Conservation (phyloP, 2,888 invertebrate genomes). For the Dorcus parallelipipedus region DNA sequence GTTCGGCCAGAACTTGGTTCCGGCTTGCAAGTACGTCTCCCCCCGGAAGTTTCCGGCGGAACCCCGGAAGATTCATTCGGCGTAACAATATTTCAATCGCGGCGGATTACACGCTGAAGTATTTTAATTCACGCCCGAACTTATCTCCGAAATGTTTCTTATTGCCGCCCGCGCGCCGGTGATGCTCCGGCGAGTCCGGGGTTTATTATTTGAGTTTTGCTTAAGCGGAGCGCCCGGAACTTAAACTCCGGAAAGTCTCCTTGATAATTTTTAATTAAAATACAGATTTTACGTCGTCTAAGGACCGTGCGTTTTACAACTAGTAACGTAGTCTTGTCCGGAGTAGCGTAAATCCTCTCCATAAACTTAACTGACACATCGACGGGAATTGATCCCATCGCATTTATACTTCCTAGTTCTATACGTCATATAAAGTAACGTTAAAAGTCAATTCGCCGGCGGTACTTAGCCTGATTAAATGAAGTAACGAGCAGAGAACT, state of each 20-base stretch:
- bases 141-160: slow-evolving; percentile 21
- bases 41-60: slow-evolving; percentile 17
- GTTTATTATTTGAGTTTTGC: slow-evolving; percentile 18
- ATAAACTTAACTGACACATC: too few species aligned
- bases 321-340: too few species aligned
- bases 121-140: slow-evolving; percentile 30
- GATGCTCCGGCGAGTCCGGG: slow-evolving; percentile 6
- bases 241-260: background rate
- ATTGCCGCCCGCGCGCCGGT: background rate
- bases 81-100: slow-evolving; percentile 40
- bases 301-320: too few species aligned
- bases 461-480: too few species aligned
- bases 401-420: too few species aligned
- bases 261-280: slow-evolving; percentile 1
- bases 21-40: slow-evolving; percentile 6
- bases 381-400: too few species aligned
- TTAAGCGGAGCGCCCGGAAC: background rate
- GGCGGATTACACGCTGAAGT: slow-evolving; percentile 39
- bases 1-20: slow-evolving; percentile 9
- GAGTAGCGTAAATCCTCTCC: too few species aligned
- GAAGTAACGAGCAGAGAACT: too few species aligned
- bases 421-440: too few species aligned
- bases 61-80: slow-evolving; percentile 26
- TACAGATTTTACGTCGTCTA: too few species aligned
- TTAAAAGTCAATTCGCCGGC: too few species aligned